Evolutionary conservation across 2,888 invertebrate species (phyloP), one percentile per base, ranked within the genome.

Genomic region (Tridacna crocea): DNA sequence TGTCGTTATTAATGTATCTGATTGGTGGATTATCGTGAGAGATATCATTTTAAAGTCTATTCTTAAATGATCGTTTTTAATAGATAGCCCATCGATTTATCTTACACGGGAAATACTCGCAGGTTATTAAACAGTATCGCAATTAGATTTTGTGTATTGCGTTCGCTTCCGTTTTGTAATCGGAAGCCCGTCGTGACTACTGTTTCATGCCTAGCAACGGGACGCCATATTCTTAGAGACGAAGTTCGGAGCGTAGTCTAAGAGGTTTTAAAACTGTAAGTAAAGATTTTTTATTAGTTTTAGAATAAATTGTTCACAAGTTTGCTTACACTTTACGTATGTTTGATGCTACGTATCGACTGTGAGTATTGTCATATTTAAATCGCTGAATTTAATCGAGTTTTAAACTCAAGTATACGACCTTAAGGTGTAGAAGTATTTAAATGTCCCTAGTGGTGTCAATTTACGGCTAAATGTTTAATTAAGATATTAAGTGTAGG

Each of bases 211-310:
- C 48, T 89, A 84, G 88, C 87, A 87, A 89, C 88, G 79, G 77
- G 89, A 85, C 89, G 87, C 89, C 87, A 89, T 89, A 82, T 88
- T 87, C 85, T 73, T 89, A 85, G 87, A 81, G 86, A 89, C 89
- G 66, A 46, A 46, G 47, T 61, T n/a, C 15, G 26, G 46, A 46
- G 74, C 61, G 46, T 60, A 61, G 74, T 12, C n/a, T 0, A 46
- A 22, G 47, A 15, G 22, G 24, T 61, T 74, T 74, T 22, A 24
- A 36, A 36, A 27, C 61, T 19, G 74, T 74, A 60, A 74, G 74
- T 74, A 61, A 10, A 2, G 68, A 26, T 22, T 58, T 72, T 74
- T 46, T 26, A 61, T 61, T 47, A 60, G 4, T 61, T 74, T 60
- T 22, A 22, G 19, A 47, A 12, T 74, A 19, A 27, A 55, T 55